These are phyloP conservation scores for Leptinotarsa haldemani DNA, from an alignment of 2,888 invertebrate genomes.

Conservation along the genomic window DNA sequence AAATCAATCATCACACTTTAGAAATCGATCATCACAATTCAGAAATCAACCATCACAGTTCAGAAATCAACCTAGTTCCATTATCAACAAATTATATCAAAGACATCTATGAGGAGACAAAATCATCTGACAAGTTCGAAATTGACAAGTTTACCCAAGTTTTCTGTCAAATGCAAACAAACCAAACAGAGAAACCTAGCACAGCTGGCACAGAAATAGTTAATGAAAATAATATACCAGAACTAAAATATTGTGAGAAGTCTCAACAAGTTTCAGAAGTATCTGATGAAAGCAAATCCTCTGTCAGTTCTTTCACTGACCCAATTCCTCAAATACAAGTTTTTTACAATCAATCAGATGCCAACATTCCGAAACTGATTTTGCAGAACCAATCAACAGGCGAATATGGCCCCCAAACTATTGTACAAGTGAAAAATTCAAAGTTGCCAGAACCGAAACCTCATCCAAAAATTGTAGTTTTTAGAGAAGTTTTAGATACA, in stretches of 20 bases:
- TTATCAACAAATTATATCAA: slow-evolving; percentile 7
- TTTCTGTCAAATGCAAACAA: slow-evolving; percentile 25
- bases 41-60: slow-evolving; percentile 6
- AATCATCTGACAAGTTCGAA: slow-evolving; percentile 13
- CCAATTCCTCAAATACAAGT: slow-evolving; percentile 28
- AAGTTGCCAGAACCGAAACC: background rate
- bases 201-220: slow-evolving; percentile 12
- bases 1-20: too few relatives aligned
- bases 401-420: slow-evolving; percentile 23
- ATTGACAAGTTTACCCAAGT: slow-evolving; percentile 35
- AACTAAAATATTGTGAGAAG: slow-evolving; percentile 12
- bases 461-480: slow-evolving; percentile 37
- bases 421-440: slow-evolving; percentile 19
- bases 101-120: slow-evolving; percentile 31
- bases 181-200: background rate
- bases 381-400: slow-evolving; percentile 20
- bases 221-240: background rate
- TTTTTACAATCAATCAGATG: slow-evolving; percentile 29
- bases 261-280: slow-evolving; percentile 11
- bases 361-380: slow-evolving; percentile 24
- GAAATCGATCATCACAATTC: slow-evolving; percentile 7
- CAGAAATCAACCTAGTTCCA: slow-evolving; percentile 1
- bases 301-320: slow-evolving; percentile 1
- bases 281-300: slow-evolving; percentile 10
- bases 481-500: slow-evolving; percentile 36